Base-by-base conservation (phyloP, 1,140 invertebrate genomes). In the Meloidogyne hapla region DNA sequence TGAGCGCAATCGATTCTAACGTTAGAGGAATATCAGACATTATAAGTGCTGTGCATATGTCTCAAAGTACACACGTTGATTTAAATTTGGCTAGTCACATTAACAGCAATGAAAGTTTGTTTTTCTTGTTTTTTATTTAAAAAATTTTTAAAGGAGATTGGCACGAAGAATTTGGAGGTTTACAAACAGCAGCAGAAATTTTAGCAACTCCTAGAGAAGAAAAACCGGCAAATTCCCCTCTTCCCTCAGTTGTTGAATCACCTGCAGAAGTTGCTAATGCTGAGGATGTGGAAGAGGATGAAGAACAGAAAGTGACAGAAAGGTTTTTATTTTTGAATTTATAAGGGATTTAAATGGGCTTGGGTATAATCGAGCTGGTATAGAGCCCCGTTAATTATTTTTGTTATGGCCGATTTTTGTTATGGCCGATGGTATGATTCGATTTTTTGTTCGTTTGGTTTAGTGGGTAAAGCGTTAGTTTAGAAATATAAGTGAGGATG, bases 71-170 rank as follows among this genome's bases (percentile, higher is more conserved):
- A 1, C 87, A 87, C 45, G 83, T 79, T 25, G 82, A 86, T 70
- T 78, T 86, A 13, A 87, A 86, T 75, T 72, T 86, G 25, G 84
- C 84, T 15, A 87, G 87, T 73, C 84, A 86, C 63, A 86, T 86
- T 42, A 56, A 56, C 8, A 83, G 79, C 64, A 83, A 79, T 64
- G 83, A 85, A 82, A 75, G 83, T 84, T 63, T 28, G 77, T 62
- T 63, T 66, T 5, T n/a, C 21, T 13, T 18, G 0, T n/a, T 28
- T 21, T 2, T 6, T 66, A 12, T n/a, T 42, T 15, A 12, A 18
- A 63, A 62, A 73, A 1, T 9, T 5, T 71, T 15, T 80, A 42
- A 28, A 87, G 73, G 76, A 75, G 85, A 86, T 70, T 86, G 80
- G 80, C 85, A 86, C 62, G 85, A 86, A 62, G 85, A 86, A 75